Conservation (phyloP, 1,140 invertebrate species). For the Drosophila sproati region DNA sequence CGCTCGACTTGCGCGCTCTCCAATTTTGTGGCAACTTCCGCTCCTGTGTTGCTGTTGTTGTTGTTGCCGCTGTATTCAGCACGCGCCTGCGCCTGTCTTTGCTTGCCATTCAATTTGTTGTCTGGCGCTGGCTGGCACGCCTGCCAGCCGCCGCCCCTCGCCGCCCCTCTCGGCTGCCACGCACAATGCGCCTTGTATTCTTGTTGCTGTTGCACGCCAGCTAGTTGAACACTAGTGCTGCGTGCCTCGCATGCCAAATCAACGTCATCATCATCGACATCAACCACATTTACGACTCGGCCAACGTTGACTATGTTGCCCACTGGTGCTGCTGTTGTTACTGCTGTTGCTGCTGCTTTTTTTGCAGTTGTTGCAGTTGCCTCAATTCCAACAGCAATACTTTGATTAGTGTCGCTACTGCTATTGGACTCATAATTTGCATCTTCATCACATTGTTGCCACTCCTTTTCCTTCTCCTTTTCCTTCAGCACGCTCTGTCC, state of each 20-base stretch:
- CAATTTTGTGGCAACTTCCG: constrained; percentile 70
- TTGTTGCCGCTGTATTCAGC: constrained; percentile 71
- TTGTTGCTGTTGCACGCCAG: constrained; percentile 37
- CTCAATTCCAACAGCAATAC: constrained; percentile 17
- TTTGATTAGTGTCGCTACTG: constrained; percentile 10
- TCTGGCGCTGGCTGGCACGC: constrained; percentile 52
- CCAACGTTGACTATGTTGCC: constrained; percentile 51
- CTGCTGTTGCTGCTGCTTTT: constrained; percentile 1
- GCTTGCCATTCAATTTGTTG: constrained; percentile 42
- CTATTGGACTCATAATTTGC: constrained; percentile 43
- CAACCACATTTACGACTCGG: constrained; percentile 50
- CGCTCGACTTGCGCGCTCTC: constrained; percentile 79
- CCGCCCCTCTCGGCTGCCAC: constrained; percentile 36
- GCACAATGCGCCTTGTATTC: constrained; percentile 54
- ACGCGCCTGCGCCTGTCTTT: constrained; percentile 65
- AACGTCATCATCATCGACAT: constrained; percentile 11
- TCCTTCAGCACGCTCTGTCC: constrained; percentile 33
- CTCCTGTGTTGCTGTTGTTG: constrained; percentile 41
- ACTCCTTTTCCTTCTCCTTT: constrained; percentile 25
- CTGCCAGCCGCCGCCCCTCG: constrained; percentile 17
- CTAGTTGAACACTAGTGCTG: constrained; percentile 51
- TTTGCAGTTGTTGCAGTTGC: background rate
- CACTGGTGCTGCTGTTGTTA: constrained; percentile 8
- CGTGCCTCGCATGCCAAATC: constrained; percentile 65
- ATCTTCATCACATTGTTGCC: constrained; percentile 43